A percentile compares a stretch with the other conserved stretches of the same genome.
These are phyloP conservation scores for Tonatia bakeri DNA, from an alignment of 2,113 vertebrate species.

Conservation along the genomic window DNA sequence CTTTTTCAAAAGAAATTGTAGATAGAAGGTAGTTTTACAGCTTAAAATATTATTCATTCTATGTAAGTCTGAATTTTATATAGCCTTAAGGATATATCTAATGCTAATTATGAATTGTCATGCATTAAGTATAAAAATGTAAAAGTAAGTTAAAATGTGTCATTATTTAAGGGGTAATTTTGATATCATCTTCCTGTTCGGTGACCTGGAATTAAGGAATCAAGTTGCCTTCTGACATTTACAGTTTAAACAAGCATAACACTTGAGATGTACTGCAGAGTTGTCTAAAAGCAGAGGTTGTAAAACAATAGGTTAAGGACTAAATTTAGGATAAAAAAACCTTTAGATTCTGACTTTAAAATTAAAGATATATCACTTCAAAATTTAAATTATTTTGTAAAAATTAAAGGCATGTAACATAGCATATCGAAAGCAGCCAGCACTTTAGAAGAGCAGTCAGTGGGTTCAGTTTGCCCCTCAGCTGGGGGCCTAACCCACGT, in stretches of 20 bases:
- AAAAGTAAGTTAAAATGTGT: not conserved
- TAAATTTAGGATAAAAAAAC: not conserved
- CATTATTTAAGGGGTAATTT: not conserved
- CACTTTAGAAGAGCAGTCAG: not conserved
- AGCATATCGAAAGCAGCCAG: not conserved
- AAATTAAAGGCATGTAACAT: not conserved
- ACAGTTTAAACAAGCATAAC: not conserved
- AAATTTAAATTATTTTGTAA: not conserved
- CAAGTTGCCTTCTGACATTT: not conserved
- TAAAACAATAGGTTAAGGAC: not conserved
- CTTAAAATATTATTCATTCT: not conserved
- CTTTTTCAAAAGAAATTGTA: too few species aligned
- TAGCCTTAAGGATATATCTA: not conserved
- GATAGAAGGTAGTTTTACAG: not conserved
- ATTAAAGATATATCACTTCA: not conserved
- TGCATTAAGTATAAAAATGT: not conserved
- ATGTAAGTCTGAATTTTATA: not conserved
- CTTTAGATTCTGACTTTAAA: not conserved
- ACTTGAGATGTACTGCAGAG: not conserved
- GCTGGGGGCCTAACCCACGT: not conserved
- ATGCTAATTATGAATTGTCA: not conserved
- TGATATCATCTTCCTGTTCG: not conserved
- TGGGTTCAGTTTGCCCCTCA: not conserved
- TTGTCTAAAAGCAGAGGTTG: not conserved
- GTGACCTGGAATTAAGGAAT: not conserved